Percentiles rank a stretch among this genome's conserved stretches.
These are phyloP conservation scores for Drosophila infuscata DNA, from an alignment of 2,888 invertebrate species.

Conservation along the genomic window DNA sequence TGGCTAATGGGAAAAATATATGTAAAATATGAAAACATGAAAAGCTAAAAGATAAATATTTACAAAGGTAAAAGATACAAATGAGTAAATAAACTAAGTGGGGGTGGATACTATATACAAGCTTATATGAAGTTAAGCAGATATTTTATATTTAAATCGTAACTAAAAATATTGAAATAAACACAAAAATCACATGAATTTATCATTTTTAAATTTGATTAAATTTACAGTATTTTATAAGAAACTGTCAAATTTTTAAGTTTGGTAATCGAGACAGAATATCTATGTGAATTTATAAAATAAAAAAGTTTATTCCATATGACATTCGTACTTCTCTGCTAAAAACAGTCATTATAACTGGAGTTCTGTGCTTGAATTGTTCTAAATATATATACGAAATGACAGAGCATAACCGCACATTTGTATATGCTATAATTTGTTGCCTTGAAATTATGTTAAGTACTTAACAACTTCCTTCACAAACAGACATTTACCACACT, in stretches of 20 bases:
- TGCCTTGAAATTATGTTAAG: constrained; percentile 45
- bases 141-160: not conserved
- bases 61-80: not conserved
- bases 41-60: constrained; percentile 15
- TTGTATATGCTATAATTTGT: constrained; percentile 9
- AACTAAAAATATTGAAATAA: not conserved
- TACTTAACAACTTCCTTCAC: constrained; percentile 47
- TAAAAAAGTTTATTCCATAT: not conserved
- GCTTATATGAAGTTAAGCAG: not conserved
- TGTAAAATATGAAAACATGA: constrained; percentile 7
- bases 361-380: not conserved
- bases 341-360: not conserved
- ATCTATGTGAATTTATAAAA: not conserved
- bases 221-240: not conserved
- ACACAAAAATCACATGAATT: not conserved
- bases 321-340: not conserved
- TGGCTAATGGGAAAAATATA: constrained; percentile 5
- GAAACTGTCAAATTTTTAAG: not conserved
- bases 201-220: not conserved
- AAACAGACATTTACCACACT: constrained; percentile 29
- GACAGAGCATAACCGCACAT: not conserved
- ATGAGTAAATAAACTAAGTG: not conserved
- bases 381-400: constrained; percentile 4
- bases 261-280: not conserved
- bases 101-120: not conserved